These are phyloP conservation scores for Sinohyriopsis cumingii DNA, from an alignment of 2,888 invertebrate genomes.

Conservation along the genomic window DNA sequence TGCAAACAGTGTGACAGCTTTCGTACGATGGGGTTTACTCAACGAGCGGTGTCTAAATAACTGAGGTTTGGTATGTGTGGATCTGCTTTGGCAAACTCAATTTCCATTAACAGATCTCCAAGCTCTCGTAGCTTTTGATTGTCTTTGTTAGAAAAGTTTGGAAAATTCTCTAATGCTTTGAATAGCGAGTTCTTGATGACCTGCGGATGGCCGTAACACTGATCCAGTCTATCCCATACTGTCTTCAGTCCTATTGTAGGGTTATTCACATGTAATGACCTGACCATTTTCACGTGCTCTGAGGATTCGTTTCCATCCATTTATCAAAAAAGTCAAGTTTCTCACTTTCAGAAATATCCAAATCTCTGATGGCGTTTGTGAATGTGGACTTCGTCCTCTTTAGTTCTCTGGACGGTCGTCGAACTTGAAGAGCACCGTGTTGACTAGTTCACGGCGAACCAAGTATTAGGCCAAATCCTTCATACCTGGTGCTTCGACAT, in stretches of 20 bases:
- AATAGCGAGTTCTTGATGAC: slow-evolving; percentile 13
- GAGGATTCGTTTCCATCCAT: slow-evolving; percentile 15
- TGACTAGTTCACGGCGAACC: neutral
- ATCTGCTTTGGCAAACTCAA: slow-evolving; percentile 11
- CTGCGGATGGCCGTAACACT: slow-evolving; percentile 28
- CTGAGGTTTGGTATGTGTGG: slow-evolving; percentile 1
- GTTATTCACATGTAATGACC: slow-evolving; percentile 12
- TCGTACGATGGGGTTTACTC: slow-evolving; percentile 13
- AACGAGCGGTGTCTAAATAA: slow-evolving; percentile 13
- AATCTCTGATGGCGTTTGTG: neutral
- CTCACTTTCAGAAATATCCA: slow-evolving; percentile 3
- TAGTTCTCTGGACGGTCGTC: neutral
- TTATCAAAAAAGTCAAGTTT: slow-evolving; percentile 21
- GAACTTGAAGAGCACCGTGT: neutral
- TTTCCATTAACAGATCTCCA: slow-evolving; percentile 7
- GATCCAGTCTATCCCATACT: slow-evolving; percentile 25
- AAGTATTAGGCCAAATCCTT: neutral
- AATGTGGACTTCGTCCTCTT: neutral
- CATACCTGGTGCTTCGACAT: no score
- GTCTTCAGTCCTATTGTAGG: slow-evolving; percentile 11
- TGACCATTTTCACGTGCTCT: slow-evolving; percentile 19
- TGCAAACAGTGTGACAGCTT: slow-evolving; percentile 20
- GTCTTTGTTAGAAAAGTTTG: slow-evolving; percentile 9
- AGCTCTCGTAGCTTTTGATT: slow-evolving; percentile 5
- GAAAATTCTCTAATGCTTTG: slow-evolving; percentile 6